Conservation (phyloP, 2,888 invertebrate genomes). For the Apamea epomidion region DNA sequence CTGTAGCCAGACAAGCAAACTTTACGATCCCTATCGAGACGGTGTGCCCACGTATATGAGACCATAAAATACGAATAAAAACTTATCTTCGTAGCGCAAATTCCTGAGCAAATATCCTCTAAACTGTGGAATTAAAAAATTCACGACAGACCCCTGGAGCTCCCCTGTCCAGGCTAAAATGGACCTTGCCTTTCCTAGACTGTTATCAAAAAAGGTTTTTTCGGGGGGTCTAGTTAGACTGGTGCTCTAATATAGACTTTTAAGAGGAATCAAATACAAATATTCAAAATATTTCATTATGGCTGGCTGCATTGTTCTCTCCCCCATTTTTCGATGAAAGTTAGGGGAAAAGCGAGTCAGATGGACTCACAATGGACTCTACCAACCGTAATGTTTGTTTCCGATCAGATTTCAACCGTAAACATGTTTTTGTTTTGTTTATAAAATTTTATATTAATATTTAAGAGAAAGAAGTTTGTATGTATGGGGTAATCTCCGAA, state of each 20-base stretch:
- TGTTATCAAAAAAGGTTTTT: slow-evolving; percentile 61
- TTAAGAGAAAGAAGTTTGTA: not conserved
- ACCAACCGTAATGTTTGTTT: slow-evolving; percentile 53
- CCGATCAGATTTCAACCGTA: slow-evolving; percentile 52
- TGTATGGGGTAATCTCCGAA: not conserved
- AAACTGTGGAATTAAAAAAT: slow-evolving; percentile 81
- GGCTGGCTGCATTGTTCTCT: slow-evolving; percentile 76
- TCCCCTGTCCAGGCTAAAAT: slow-evolving; percentile 42
- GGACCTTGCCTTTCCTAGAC: not conserved
- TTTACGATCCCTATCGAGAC: slow-evolving; percentile 54
- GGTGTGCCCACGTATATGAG: slow-evolving; percentile 34
- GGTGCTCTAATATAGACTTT: slow-evolving; percentile 72
- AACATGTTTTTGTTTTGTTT: slow-evolving; percentile 35
- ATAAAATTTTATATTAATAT: not conserved
- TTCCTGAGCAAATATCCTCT: slow-evolving; percentile 79
- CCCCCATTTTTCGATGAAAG: slow-evolving; percentile 77
- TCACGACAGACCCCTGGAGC: slow-evolving; percentile 62
- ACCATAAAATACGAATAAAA: slow-evolving; percentile 68
- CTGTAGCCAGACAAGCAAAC: slow-evolving; percentile 31
- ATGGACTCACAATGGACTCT: slow-evolving; percentile 59
- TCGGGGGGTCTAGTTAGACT: slow-evolving; percentile 66
- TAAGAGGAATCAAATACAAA: slow-evolving; percentile 84
- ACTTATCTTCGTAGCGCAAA: slow-evolving; percentile 72
- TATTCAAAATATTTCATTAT: slow-evolving; percentile 88
- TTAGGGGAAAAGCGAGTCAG: slow-evolving; percentile 60